Conservation (phyloP, 2,888 invertebrate species). For the Leptopilina myrica region DNA sequence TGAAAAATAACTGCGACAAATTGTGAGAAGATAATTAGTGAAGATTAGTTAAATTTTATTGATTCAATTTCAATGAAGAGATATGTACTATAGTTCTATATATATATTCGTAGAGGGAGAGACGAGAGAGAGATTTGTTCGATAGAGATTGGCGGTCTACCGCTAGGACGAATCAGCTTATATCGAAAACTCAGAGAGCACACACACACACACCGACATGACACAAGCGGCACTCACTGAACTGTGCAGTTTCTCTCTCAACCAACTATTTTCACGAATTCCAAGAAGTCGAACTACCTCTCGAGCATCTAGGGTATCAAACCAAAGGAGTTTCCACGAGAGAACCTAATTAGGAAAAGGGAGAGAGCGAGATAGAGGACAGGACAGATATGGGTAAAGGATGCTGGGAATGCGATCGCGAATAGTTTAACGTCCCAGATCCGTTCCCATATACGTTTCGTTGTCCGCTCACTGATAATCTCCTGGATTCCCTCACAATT, state of each 20-base stretch:
- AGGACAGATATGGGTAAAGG: neutral
- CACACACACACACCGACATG: no score
- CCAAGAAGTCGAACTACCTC: conserved; percentile 26
- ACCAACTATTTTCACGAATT: conserved; percentile 22
- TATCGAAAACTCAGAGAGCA: conserved; percentile 16
- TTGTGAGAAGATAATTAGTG: no score
- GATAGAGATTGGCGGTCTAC: conserved; percentile 37
- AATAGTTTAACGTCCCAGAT: conserved; percentile 31
- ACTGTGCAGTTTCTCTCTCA: conserved; percentile 29
- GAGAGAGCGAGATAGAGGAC: neutral
- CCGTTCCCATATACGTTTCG: conserved; percentile 21
- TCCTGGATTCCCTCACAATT: conserved; percentile 1
- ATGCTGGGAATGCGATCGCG: conserved; percentile 11
- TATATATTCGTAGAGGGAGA: neutral
- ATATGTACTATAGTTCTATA: no score
- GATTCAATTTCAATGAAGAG: no score
- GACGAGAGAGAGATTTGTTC: conserved; percentile 16
- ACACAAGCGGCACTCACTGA: neutral
- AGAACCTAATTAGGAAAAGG: conserved; percentile 38
- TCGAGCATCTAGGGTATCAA: conserved; percentile 32
- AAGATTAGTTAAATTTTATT: no score
- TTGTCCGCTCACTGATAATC: neutral
- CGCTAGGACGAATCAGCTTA: conserved; percentile 17
- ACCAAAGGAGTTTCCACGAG: conserved; percentile 28
- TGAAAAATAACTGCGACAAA: no score